Percentiles rank a stretch among this genome's conserved stretches.
Conservation (phyloP, 2,888 invertebrate species). For the Neria commutata region DNA sequence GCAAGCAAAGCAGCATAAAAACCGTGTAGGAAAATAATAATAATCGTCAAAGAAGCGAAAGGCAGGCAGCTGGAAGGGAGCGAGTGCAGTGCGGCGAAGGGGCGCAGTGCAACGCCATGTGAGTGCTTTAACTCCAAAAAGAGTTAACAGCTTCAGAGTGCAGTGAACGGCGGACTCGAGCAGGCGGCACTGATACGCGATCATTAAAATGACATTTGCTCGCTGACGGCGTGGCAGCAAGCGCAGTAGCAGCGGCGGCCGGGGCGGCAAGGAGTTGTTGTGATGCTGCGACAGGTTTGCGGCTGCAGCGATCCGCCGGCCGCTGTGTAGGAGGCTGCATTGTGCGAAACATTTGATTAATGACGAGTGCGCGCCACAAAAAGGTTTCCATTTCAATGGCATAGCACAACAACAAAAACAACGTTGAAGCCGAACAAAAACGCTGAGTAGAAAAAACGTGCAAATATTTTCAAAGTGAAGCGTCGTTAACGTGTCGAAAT, state of each 20-base stretch:
- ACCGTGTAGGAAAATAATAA: background rate
- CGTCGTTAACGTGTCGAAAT: constrained; percentile 2
- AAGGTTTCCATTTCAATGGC: background rate
- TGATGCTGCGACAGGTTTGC: too few relatives aligned
- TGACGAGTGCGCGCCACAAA: background rate
- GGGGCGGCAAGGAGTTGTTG: too few relatives aligned
- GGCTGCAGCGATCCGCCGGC: too few relatives aligned
- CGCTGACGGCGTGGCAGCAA: too few relatives aligned
- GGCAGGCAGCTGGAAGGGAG: too few relatives aligned
- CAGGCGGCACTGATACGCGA: background rate
- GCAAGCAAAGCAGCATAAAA: background rate
- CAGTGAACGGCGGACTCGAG: background rate
- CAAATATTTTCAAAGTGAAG: too few relatives aligned
- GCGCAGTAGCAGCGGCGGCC: background rate
- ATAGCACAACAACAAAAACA: background rate
- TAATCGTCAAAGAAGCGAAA: background rate
- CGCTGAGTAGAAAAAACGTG: too few relatives aligned
- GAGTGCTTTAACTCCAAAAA: too few relatives aligned
- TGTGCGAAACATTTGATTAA: background rate
- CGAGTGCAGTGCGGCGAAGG: too few relatives aligned
- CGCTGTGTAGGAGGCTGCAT: background rate
- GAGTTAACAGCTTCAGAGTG: background rate
- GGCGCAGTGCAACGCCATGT: too few relatives aligned
- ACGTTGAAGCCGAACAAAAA: too few relatives aligned
- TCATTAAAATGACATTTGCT: constrained; percentile 14